Evolutionary conservation across 2,113 vertebrate species (phyloP).

Genomic region (Pleuronectes platessa): DNA sequence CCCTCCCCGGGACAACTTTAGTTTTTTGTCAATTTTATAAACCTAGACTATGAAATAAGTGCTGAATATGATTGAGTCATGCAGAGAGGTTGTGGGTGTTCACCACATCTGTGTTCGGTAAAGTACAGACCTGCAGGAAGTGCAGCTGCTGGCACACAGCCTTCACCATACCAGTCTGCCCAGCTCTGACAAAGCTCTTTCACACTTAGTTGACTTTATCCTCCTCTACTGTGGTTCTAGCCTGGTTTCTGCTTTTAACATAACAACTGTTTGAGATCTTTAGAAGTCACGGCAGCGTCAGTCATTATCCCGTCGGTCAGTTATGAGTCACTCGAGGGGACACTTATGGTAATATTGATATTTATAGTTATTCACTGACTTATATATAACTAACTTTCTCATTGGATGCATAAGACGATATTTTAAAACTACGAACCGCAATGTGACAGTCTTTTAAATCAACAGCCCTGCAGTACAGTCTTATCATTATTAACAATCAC

Average conservation of each 20-base stretch:
- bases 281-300: not conserved
- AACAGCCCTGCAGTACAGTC: not conserved
- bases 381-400: not conserved
- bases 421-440: not conserved
- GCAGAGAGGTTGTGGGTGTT: not conserved
- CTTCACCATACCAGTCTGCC: conserved; percentile 25
- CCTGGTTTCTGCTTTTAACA: not conserved
- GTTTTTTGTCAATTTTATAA: too few relatives aligned
- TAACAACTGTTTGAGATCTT: not conserved
- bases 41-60: not conserved
- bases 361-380: too few relatives aligned
- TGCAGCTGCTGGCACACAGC: conserved; percentile 6
- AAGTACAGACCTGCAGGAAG: conserved; percentile 1
- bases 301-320: not conserved
- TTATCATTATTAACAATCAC: not conserved
- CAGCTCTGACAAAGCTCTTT: not conserved
- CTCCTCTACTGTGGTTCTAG: not conserved
- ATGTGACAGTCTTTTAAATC: not conserved
- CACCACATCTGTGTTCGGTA: conserved; percentile 14
- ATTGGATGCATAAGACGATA: not conserved
- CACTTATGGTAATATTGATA: not conserved
- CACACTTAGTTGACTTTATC: not conserved
- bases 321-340: not conserved
- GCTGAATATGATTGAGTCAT: not conserved
- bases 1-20: too few relatives aligned